These are phyloP conservation scores for Brachyhypopomus gauderio DNA, from an alignment of 2,113 vertebrate species.

Conservation along the genomic window DNA sequence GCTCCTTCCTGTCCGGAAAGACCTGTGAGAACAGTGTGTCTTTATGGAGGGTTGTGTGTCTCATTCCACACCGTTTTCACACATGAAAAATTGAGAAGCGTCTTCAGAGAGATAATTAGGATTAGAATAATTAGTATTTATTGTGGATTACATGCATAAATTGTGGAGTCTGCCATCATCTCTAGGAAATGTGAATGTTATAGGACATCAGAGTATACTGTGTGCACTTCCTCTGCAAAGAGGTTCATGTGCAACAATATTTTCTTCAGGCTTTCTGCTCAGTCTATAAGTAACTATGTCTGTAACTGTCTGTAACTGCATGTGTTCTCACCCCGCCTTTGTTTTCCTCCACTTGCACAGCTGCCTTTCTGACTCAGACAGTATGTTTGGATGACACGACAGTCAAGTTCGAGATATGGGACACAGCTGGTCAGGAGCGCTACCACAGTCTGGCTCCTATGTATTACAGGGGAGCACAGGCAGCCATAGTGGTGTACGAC, in stretches of 20 bases:
- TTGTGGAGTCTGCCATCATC: no score
- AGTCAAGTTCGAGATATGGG: slow-evolving; percentile 99
- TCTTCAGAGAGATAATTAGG: not conserved
- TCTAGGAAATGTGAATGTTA: no score
- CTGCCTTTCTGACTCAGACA: slow-evolving; percentile 98
- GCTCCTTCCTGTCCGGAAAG: not conserved
- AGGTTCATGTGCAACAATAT: no score
- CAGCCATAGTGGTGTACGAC: slow-evolving; percentile 98
- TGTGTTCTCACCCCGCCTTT: slow-evolving; percentile 11
- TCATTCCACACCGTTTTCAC: not conserved
- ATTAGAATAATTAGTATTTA: no score
- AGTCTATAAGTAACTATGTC: not conserved
- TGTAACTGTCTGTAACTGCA: not conserved
- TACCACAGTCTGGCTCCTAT: slow-evolving; percentile 99
- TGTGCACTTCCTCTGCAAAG: no score
- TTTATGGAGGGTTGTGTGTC: not conserved
- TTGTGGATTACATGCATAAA: no score
- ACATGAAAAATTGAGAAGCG: no score
- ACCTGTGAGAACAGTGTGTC: not conserved
- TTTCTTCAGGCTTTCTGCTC: no score
- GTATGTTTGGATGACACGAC: slow-evolving; percentile 99
- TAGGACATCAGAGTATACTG: no score
- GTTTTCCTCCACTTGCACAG: slow-evolving; percentile 70
- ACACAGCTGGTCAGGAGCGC: slow-evolving; percentile 97
- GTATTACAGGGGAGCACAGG: slow-evolving; percentile 99